Evolutionary conservation across 2,797 vertebrate species (phyloP).

Genomic region (Acipenser transmontanus): DNA sequence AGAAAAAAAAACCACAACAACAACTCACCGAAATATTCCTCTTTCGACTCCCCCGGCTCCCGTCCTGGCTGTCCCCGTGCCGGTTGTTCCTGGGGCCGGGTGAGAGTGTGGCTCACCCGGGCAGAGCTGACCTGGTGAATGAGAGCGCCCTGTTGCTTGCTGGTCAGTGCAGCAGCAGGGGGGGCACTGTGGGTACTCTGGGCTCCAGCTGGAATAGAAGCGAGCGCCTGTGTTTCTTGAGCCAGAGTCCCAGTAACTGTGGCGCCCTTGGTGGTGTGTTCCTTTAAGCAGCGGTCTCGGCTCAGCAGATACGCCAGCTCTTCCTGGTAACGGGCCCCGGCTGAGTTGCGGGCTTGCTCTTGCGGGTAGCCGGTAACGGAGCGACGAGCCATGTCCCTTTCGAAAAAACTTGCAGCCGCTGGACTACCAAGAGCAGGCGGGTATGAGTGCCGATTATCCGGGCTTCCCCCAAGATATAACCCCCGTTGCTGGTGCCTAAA

Average conservation of each 20-base stretch:
- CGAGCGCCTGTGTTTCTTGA: too few species aligned
- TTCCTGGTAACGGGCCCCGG: slow-evolving; percentile 63
- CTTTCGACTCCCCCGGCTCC: slow-evolving; percentile 55
- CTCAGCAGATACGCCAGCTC: slow-evolving; percentile 60
- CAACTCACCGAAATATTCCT: slow-evolving; percentile 78
- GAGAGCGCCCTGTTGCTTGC: slow-evolving; percentile 21
- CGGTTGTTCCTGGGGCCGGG: slow-evolving; percentile 38
- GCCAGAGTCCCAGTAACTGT: too few species aligned
- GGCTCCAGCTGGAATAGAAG: too few species aligned
- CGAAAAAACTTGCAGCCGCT: slow-evolving; percentile 35
- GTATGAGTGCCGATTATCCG: slow-evolving; percentile 76
- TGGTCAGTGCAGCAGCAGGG: neutral
- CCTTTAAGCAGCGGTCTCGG: slow-evolving; percentile 19
- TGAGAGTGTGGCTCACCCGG: neutral
- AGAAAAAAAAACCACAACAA: too few species aligned
- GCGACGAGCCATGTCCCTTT: slow-evolving; percentile 57
- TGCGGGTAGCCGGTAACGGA: slow-evolving; percentile 41
- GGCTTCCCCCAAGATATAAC: slow-evolving; percentile 31
- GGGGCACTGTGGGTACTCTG: slow-evolving; percentile 17
- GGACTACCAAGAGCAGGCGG: slow-evolving; percentile 72
- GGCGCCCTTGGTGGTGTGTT: slow-evolving; percentile 15
- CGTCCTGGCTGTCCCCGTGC: slow-evolving; percentile 30
- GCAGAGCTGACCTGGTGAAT: slow-evolving; percentile 3
- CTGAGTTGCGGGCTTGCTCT: slow-evolving; percentile 58
- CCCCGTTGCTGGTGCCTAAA: slow-evolving; percentile 22